Percentiles rank a stretch among this genome's conserved stretches.
These are phyloP conservation scores for Phyllotreta striolata DNA, from an alignment of 2,888 invertebrate species.

Conservation along the genomic window DNA sequence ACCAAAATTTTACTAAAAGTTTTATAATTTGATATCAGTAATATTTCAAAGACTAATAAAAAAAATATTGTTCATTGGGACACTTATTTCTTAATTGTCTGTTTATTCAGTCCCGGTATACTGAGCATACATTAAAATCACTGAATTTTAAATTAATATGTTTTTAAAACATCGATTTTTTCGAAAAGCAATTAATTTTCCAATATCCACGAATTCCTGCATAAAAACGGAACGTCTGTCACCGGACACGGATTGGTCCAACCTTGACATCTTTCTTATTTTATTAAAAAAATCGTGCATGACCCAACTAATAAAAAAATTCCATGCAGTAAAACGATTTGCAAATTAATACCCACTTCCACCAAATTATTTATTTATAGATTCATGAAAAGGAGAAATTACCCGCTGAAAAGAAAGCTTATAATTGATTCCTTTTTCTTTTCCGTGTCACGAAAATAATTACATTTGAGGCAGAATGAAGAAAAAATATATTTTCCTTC, in stretches of 20 bases:
- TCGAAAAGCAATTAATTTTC: no score
- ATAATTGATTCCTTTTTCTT: conserved; percentile 1
- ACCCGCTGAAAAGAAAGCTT: conserved; percentile 1
- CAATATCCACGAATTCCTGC: no score
- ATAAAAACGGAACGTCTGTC: no score
- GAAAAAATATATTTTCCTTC: background rate
- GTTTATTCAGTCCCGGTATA: no score
- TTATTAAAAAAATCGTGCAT: conserved; percentile 7
- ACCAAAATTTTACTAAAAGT: no score
- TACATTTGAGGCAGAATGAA: background rate
- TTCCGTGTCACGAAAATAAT: conserved; percentile 1
- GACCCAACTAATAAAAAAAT: conserved; percentile 12
- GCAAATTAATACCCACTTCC: conserved; percentile 16
- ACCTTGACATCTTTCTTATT: conserved; percentile 6
- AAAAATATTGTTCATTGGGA: no score
- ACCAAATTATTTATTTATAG: conserved; percentile 13
- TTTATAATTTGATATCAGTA: no score
- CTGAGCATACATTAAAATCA: no score
- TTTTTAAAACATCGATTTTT: no score
- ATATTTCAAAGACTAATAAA: no score
- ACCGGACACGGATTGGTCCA: background rate
- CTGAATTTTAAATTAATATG: no score
- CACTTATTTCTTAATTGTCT: no score
- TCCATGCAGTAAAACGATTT: conserved; percentile 7
- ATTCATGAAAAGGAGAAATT: background rate